Conservation (phyloP, 2,113 vertebrate species). For the Syrrhaptes paradoxus region DNA sequence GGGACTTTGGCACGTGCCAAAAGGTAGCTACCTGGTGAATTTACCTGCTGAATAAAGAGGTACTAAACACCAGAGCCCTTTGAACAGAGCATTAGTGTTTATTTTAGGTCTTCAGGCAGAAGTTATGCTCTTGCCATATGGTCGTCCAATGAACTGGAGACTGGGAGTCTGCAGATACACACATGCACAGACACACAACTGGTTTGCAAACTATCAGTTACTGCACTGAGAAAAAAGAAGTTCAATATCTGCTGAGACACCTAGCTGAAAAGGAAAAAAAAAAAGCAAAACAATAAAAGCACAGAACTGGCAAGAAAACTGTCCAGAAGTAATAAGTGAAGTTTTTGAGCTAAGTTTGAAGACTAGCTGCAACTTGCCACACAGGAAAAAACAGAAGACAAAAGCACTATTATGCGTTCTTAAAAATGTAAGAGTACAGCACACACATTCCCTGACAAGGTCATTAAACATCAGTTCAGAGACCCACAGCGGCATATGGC, state of each 20-base stretch:
- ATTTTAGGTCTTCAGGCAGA: not conserved
- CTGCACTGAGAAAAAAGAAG: not conserved
- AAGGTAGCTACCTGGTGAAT: not conserved
- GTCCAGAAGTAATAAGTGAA: slow-evolving; percentile 17
- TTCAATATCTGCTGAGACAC: not conserved
- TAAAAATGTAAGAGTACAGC: slow-evolving; percentile 44
- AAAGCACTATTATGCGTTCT: slow-evolving; percentile 66
- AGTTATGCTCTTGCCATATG: not conserved
- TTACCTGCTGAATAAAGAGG: not conserved
- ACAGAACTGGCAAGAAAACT: slow-evolving; percentile 33
- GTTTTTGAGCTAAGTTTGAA: slow-evolving; percentile 22
- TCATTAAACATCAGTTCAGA: slow-evolving; percentile 51
- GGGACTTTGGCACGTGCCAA: not conserved
- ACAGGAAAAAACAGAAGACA: slow-evolving; percentile 67
- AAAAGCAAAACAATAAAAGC: not conserved
- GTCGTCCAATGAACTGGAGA: not conserved
- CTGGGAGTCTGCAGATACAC: not conserved
- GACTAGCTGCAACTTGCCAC: slow-evolving; percentile 63
- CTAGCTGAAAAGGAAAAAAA: not conserved
- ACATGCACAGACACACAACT: not conserved
- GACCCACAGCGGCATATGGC: slow-evolving; percentile 1
- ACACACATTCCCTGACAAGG: slow-evolving; percentile 58
- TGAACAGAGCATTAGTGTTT: not conserved
- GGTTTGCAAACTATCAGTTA: slow-evolving; percentile 10
- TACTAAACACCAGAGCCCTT: not conserved